phyloP scores from a whole-genome alignment of 1,140 invertebrate genomes.

The Sycophila sp. region DNA sequence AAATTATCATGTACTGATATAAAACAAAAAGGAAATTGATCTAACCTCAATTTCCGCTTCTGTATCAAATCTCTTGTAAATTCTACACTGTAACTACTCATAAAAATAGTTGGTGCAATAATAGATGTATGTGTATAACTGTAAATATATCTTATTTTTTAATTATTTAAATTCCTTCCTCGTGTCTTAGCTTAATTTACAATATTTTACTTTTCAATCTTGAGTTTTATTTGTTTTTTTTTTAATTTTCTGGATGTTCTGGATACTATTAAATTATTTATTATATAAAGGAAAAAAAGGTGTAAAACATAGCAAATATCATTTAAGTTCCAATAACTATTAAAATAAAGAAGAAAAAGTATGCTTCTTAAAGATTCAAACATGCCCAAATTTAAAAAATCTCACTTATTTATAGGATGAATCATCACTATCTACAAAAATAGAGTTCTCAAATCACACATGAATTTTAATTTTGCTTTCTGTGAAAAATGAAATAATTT shows the following conservation, averaged over 20 bases:
- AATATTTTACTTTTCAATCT: not conserved
- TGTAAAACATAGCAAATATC: not conserved
- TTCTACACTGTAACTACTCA: too few species aligned
- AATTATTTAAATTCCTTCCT: not conserved
- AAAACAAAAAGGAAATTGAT: not conserved
- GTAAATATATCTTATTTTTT: not conserved
- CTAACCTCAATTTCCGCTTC: too few species aligned
- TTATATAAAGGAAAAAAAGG: not conserved
- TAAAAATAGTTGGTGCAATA: too few species aligned
- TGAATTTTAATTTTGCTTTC: conserved; percentile 4
- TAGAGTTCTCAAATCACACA: not conserved
- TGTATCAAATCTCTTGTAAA: too few species aligned
- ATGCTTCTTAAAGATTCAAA: not conserved
- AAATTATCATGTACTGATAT: too few species aligned
- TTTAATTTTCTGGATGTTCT: not conserved
- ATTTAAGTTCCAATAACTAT: not conserved
- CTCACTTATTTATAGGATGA: conserved; percentile 18
- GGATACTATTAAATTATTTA: not conserved
- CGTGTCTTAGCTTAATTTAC: not conserved
- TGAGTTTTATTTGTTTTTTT: not conserved
- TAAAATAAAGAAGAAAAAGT: not conserved
- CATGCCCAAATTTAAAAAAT: not conserved
- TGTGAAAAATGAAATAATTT: conserved; percentile 3
- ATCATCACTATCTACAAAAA: conserved; percentile 22
- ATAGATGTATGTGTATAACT: not conserved